These are phyloP conservation scores for Palythoa grandis DNA, from an alignment of 92 coral and sea anemone genomes.

Conservation along the genomic window DNA sequence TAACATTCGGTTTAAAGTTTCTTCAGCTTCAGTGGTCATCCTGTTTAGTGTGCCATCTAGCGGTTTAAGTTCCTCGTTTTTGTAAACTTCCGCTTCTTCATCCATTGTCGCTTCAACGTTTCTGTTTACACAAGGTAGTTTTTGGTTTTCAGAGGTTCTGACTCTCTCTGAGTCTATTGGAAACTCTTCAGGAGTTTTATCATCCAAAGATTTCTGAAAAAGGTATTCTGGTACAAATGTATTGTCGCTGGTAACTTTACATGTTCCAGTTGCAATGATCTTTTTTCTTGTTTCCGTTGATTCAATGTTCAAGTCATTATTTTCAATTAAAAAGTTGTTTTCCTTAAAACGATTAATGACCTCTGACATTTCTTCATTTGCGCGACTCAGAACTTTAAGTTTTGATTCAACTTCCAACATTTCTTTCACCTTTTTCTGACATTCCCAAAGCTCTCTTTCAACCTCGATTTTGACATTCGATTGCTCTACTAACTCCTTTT, in stretches of 20 bases:
- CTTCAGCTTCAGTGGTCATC: conserved; percentile 50
- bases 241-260: not conserved
- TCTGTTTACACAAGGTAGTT: not conserved
- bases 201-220: not conserved
- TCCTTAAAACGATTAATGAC: conserved; percentile 45
- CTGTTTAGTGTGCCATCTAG: conserved; percentile 30
- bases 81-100: conserved; percentile 18
- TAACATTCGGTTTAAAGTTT: conserved; percentile 40
- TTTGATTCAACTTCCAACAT: conserved; percentile 48
- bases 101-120: not conserved
- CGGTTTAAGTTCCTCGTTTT: conserved; percentile 36
- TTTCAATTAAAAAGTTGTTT: conserved; percentile 31
- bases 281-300: not conserved
- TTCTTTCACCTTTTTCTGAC: conserved; percentile 54
- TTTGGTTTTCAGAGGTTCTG: not conserved
- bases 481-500: conserved; percentile 77
- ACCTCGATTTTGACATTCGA: conserved; percentile 67
- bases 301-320: not conserved
- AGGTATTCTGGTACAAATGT: not conserved
- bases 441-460: conserved; percentile 54
- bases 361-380: conserved; percentile 57
- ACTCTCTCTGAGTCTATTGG: not conserved
- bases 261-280: not conserved
- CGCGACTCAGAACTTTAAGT: conserved; percentile 57
- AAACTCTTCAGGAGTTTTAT: not conserved